Base-by-base conservation (phyloP, 2,113 vertebrate genomes). In the Oreochromis niloticus region DNA sequence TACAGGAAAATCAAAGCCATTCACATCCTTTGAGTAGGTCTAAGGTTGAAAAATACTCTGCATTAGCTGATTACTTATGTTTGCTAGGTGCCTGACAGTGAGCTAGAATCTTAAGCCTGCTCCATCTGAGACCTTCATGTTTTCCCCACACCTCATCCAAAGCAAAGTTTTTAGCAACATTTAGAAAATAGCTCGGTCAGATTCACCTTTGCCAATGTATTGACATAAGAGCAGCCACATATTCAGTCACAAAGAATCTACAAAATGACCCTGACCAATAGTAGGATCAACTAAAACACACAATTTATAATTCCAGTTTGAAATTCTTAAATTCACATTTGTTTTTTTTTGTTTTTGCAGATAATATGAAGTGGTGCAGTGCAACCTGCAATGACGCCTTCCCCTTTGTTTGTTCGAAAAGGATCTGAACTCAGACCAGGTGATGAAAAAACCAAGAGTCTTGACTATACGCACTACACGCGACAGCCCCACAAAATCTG, bases 341-440 rank as follows among this genome's bases (percentile, higher is more conserved):
- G 4, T 75, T 48, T 34, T 9, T 9, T 5, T 71, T 27, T 27
- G 9, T 7, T 41, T 46, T 56, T 86, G 14, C 89, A 93, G 91
- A n/a, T 4, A 10, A 56, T 0, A 0, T 6, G 11, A 46, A 80
- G 14, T 93, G 92, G 90, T 3, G 12, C 41, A 1, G 1, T 7
- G 19, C 12, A 4, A 0, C 10, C 19, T 93, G 90, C 12, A 10
- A 6, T 3, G 30, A 61, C 0, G 6, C 6, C 0, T 55, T 54
- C 2, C 88, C 88, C 2, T 91, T 91, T 17, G 90, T 93, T 36
- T 93, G 92, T 17, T 19, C 68, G 2, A 89, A 71, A 39, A 61
- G 0, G 1, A 19, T 50, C 22, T 89, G 46, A 88, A 6, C 34
- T 10, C 43, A 19, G 14, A 79, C 52, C 11, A 30, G 52, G 27